Conservation (phyloP, 2,113 vertebrate genomes). For the Emberiza fucata region DNA sequence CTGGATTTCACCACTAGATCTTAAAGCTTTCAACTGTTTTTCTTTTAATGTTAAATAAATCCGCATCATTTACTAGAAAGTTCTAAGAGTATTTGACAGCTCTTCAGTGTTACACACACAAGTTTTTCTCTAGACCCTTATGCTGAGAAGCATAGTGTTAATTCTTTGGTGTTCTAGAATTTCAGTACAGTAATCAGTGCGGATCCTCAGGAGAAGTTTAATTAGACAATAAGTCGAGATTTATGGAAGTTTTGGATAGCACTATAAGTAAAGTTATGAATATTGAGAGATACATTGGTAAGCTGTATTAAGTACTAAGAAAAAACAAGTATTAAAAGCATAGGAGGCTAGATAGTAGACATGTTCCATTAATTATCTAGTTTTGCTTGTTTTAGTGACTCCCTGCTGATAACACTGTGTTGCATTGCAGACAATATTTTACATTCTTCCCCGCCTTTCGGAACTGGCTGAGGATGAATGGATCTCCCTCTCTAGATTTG, state of each 20-base stretch:
- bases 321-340: background rate
- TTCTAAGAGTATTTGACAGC: background rate
- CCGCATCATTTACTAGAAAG: background rate
- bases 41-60: background rate
- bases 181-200: background rate
- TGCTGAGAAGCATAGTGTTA: background rate
- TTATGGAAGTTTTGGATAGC: background rate
- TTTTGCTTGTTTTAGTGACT: background rate
- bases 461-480: constrained; percentile 91
- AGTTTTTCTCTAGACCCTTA: background rate
- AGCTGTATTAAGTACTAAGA: background rate
- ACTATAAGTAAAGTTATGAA: background rate
- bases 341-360: background rate
- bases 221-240: background rate
- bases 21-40: background rate
- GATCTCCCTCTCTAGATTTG: constrained; percentile 83
- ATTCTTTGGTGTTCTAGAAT: background rate
- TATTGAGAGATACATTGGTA: background rate
- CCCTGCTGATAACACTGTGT: background rate
- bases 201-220: background rate
- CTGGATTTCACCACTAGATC: background rate
- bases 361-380: background rate
- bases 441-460: constrained; percentile 85
- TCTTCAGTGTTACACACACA: fast-evolving
- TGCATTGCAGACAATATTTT: constrained; percentile 84